Base-by-base conservation (phyloP, 2,113 vertebrate species). In the Triplophysa rosa region DNA sequence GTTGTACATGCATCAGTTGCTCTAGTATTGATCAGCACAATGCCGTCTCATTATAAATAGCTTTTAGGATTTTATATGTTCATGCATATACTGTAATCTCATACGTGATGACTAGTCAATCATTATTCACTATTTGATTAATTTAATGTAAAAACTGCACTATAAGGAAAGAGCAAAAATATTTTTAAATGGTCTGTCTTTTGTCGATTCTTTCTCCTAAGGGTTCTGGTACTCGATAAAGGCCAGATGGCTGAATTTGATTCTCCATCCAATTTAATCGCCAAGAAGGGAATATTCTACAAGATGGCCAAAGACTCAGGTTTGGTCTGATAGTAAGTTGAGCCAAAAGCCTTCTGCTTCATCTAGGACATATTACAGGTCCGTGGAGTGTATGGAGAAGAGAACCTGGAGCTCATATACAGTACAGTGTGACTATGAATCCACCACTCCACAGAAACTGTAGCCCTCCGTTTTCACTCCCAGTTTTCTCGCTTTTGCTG, bases 231-330 rank as follows among this genome's bases (percentile, higher is more conserved):
- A 68, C 87, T 99, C 82, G 97, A 99, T 29, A 96, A 88, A 78
- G 98, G 97, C 2, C 87, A 95, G 85, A 91, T 98, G 77, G 91
- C 85, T 10, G 98, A 98, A 86, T 97, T 93, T 8, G 97, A 92
- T 23, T 67, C 91, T 2, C 95, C 97, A 0, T 88, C 93, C 0
- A 89, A 76, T 0, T 94, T 99, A 21, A 81, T 98, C 16, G 84
- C 91, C 85, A 88, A 91, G 67, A 93, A 90, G 81, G 95, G 96
- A 64, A 82, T 93, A 62, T 99, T 99, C 89, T 95, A 95, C 84
- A 93, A 84, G 77, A 99, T 99, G 97, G 96, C 96, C 87, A 95
- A 92, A 90, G 97, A 99, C 23, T 94, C 96, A 0, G 94, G 96
- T 67, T 89, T 99, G 88, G 93, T 93, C 70, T 98, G 91, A 93